Percentiles rank a stretch among this genome's conserved stretches.
phyloP scores from a whole-genome alignment of 2,888 invertebrate genomes.

The Melikaiella ostensackeni region DNA sequence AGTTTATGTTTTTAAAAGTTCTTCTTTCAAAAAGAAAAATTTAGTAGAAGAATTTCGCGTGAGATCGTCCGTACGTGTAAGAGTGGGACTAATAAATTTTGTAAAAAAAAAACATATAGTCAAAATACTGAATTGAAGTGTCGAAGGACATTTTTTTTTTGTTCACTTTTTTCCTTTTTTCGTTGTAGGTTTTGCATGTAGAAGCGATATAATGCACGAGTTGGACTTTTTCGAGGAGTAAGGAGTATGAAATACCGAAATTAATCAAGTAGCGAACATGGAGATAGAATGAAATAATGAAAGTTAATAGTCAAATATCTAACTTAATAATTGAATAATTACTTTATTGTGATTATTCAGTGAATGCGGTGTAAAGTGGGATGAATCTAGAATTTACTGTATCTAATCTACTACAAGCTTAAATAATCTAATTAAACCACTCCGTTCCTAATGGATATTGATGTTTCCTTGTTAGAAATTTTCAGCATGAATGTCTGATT shows the following conservation, averaged over 20 bases:
- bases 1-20: no score
- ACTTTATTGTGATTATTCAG: no score
- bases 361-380: no score
- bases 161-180: slow-evolving; percentile 6
- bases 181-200: neutral
- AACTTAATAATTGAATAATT: slow-evolving; percentile 4
- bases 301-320: slow-evolving; percentile 48
- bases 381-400: no score
- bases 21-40: no score
- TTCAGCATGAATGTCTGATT: no score
- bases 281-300: slow-evolving; percentile 44
- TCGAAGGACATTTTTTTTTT: neutral
- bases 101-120: slow-evolving; percentile 16
- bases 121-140: slow-evolving; percentile 13
- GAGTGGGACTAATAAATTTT: slow-evolving; percentile 31
- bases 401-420: no score
- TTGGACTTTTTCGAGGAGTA: neutral
- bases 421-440: no score
- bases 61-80: neutral
- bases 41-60: slow-evolving; percentile 55
- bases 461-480: no score
- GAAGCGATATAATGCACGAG: neutral
- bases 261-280: slow-evolving; percentile 50
- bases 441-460: no score
- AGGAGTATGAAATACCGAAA: neutral